A percentile compares a stretch with the other conserved stretches of the same genome.
Evolutionary conservation across 2,113 vertebrate genomes (phyloP).

Genomic region (Alouatta palliata): DNA sequence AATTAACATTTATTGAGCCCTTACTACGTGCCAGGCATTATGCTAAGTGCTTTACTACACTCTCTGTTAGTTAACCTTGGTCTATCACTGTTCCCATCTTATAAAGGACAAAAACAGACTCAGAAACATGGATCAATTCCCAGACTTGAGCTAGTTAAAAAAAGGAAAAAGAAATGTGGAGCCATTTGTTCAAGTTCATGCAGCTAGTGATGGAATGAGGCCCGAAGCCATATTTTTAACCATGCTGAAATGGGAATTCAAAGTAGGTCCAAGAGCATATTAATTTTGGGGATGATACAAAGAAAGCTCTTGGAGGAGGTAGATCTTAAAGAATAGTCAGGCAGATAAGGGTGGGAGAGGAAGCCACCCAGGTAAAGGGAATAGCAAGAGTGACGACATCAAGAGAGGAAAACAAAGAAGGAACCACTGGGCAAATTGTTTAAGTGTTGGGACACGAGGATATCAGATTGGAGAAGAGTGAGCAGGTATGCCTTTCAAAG

Average conservation of each 20-base stretch:
- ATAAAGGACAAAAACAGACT: background rate
- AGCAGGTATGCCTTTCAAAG: background rate
- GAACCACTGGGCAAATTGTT: background rate
- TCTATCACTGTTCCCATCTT: background rate
- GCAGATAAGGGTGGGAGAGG: background rate
- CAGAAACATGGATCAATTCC: background rate
- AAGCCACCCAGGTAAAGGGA: background rate
- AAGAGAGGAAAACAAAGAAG: background rate
- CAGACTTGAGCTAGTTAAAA: no score
- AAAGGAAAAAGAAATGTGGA: background rate
- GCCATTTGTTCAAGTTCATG: background rate
- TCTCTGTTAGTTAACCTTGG: background rate
- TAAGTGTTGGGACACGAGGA: background rate
- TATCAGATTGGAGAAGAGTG: background rate
- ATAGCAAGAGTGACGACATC: background rate
- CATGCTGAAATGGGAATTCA: background rate
- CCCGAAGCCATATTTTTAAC: background rate
- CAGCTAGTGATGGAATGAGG: background rate
- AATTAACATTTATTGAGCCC: background rate
- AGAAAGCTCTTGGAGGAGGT: background rate
- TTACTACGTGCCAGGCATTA: background rate
- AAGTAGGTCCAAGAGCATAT: background rate
- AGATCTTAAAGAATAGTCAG: background rate
- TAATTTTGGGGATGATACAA: background rate
- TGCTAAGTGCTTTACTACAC: background rate